Percentiles rank a stretch among this genome's conserved stretches.
phyloP scores from a whole-genome alignment of 92 coral and sea anemone species.

The Epizoanthus rinbou region DNA sequence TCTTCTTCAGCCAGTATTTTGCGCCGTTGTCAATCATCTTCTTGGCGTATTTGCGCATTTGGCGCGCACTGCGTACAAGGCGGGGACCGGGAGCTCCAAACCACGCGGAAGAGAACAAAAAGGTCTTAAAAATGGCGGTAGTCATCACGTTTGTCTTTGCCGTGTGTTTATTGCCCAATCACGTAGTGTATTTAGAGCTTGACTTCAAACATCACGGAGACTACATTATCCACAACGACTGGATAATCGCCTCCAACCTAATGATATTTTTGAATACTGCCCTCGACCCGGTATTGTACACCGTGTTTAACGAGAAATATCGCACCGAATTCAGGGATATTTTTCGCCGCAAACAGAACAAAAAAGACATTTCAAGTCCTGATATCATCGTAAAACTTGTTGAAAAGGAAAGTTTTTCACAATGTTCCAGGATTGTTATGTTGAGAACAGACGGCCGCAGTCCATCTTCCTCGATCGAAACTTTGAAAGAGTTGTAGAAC shows the following conservation, averaged over 20 bases:
- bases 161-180: conserved; percentile 78
- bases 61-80: conserved; percentile 53
- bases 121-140: conserved; percentile 74
- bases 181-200: conserved; percentile 69
- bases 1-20: conserved; percentile 68
- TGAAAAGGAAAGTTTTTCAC: neutral
- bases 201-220: conserved; percentile 56
- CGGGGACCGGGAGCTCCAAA: conserved; percentile 44
- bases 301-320: conserved; percentile 74
- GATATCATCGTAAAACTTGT: conserved; percentile 24
- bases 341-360: neutral
- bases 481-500: neutral
- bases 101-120: conserved; percentile 69
- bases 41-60: conserved; percentile 72
- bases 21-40: conserved; percentile 66
- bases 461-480: conserved; percentile 22
- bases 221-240: conserved; percentile 52
- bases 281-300: conserved; percentile 75
- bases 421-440: neutral
- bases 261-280: conserved; percentile 80
- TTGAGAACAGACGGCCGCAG: neutral
- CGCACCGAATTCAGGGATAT: conserved; percentile 62
- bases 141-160: conserved; percentile 75
- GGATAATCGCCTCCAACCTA: conserved; percentile 71
- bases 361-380: neutral